Evolutionary conservation across 2,888 invertebrate species (phyloP), one percentile per base, ranked within the genome.

Genomic region (Caenorhabditis virilis): DNA sequence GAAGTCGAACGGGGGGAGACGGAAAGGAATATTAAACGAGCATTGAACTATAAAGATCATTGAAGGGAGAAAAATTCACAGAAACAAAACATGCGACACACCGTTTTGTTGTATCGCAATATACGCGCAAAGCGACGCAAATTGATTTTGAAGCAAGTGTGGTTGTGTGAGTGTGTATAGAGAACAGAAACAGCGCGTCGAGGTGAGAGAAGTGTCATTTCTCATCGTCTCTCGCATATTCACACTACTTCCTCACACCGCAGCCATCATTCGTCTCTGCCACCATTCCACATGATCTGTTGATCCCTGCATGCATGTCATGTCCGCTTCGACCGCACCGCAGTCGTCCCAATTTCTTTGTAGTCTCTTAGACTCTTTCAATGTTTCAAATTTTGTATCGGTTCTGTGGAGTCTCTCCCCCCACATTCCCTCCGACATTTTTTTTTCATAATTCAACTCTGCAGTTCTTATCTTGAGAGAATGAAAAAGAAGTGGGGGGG

Each of bases 101-200:
- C 62, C 56, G 57, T 53, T 61, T 61, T 61, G n/a, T n/a, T n/a
- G 61, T 61, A 61, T 61, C 55, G 62, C 62, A 62, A 64, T 54
- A 54, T 43, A 51, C 57, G 55, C 59, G 55, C 51, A 55, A 51
- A 52, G 35, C 38, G 56, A 60, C 53, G 60, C 60, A 65, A 65
- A 65, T 65, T 65, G 65, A 65, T 65, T 65, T 65, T 65, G 49
- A 65, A 65, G 65, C 49, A 60, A 65, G 65, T 60, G 59, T 64
- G 52, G 55, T 45, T 58, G 50, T 38, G 49, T 27, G 27, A n/a
- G n/a, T n/a, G n/a, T n/a, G n/a, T n/a, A n/a, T n/a, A n/a, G n/a
- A n/a, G n/a, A n/a, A 23, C 26, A n/a, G 38, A 38, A 33, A 46
- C 23, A 50, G 38, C 30, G 54, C 35, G 27, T 6, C 13, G 25